phyloP scores from a whole-genome alignment of 2,113 vertebrate genomes.

The Misgurnus anguillicaudatus region DNA sequence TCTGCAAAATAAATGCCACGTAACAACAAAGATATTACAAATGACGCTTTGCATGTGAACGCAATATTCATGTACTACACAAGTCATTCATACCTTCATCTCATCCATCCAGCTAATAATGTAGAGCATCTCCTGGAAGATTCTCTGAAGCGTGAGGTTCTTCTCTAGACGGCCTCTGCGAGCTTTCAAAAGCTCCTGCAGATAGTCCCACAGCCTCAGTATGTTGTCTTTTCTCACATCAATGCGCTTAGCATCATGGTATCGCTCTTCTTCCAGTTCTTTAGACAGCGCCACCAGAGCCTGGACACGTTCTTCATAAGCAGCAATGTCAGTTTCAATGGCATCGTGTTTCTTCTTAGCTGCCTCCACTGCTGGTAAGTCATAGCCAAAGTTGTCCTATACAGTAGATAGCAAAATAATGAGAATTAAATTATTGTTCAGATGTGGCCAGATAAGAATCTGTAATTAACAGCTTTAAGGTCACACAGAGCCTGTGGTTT shows the following conservation, averaged over 20 bases:
- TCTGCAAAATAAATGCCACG: slow-evolving; percentile 65
- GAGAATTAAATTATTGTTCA: neutral
- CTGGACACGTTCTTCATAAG: slow-evolving; percentile 89
- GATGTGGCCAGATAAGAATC: neutral
- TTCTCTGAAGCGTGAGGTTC: slow-evolving; percentile 87
- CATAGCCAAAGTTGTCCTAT: slow-evolving; percentile 97
- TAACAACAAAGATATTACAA: neutral
- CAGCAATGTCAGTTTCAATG: slow-evolving; percentile 91
- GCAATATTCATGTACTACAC: neutral
- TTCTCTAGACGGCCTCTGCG: slow-evolving; percentile 86
- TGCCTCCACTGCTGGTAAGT: slow-evolving; percentile 91
- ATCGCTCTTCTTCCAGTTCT: slow-evolving; percentile 89
- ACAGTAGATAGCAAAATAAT: slow-evolving; percentile 15
- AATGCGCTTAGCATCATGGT: slow-evolving; percentile 92
- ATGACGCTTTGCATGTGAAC: neutral
- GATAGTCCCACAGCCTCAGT: slow-evolving; percentile 89
- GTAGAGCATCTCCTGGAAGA: slow-evolving; percentile 97
- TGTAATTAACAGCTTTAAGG: neutral
- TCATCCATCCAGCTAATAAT: slow-evolving; percentile 97
- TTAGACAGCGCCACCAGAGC: slow-evolving; percentile 85
- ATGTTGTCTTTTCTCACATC: slow-evolving; percentile 88
- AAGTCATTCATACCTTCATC: slow-evolving; percentile 81
- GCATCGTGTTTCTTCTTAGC: slow-evolving; percentile 98
- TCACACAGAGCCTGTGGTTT: neutral
- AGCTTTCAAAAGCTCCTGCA: slow-evolving; percentile 86